Percentiles rank a stretch among this genome's conserved stretches.
Evolutionary conservation across 2,797 vertebrate species (phyloP).

Genomic region (Podargus strigoides): DNA sequence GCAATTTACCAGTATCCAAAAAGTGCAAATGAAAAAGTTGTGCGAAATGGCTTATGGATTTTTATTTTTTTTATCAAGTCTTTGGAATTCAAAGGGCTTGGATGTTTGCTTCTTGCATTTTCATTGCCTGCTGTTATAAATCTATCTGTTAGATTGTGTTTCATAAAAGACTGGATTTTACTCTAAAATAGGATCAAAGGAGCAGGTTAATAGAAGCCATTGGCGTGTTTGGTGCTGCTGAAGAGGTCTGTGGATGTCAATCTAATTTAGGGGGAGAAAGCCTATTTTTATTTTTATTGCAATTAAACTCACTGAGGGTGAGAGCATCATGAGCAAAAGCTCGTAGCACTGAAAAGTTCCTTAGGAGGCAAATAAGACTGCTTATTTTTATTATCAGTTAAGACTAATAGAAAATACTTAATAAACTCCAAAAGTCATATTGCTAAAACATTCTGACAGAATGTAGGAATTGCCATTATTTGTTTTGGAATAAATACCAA

Average conservation of each 20-base stretch:
- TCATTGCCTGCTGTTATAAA: neutral
- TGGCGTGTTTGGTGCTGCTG: neutral
- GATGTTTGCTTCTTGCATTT: neutral
- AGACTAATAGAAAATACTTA: neutral
- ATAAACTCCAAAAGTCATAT: neutral
- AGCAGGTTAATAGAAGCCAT: neutral
- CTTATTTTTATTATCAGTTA: neutral
- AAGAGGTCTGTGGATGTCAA: neutral
- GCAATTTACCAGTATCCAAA: neutral
- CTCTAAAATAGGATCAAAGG: neutral
- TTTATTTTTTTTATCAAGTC: neutral
- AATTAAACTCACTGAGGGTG: neutral
- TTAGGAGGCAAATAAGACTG: neutral
- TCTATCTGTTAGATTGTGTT: neutral
- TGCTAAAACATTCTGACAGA: neutral
- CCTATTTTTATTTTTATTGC: neutral
- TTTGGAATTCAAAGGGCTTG: neutral
- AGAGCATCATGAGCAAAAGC: neutral
- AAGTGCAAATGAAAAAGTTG: neutral
- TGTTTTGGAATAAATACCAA: neutral
- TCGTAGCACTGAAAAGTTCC: neutral
- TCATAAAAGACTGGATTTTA: neutral
- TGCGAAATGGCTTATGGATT: neutral
- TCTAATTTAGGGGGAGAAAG: neutral
- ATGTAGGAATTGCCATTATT: neutral